Evolutionary conservation across 2,113 vertebrate genomes (phyloP).

Genomic region (Perccottus glenii): DNA sequence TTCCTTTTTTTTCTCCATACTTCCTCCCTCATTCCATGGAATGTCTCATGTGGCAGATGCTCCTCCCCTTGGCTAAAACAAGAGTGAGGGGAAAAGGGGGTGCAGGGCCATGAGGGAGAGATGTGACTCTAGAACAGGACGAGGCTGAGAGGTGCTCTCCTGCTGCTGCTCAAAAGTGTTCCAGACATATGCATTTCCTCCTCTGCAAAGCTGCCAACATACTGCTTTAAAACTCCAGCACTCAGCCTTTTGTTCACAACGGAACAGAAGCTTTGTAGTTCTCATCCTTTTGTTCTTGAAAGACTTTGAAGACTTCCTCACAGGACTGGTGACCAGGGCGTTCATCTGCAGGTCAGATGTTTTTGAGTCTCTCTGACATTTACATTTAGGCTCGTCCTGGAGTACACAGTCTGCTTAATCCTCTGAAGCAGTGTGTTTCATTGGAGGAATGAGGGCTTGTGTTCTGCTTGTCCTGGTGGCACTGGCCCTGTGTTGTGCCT

Average conservation of each 20-base stretch:
- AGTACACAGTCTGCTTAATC: slow-evolving; percentile 1
- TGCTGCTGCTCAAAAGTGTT: slow-evolving; percentile 37
- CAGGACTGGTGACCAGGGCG: neutral
- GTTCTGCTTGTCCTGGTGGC: slow-evolving; percentile 49
- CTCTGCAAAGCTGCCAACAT: slow-evolving; percentile 10
- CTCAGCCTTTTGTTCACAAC: slow-evolving; percentile 18
- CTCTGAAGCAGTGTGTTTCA: neutral
- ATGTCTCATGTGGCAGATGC: slow-evolving; percentile 64
- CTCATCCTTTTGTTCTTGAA: slow-evolving; percentile 41
- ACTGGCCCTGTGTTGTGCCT: slow-evolving; percentile 44
- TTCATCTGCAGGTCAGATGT: slow-evolving; percentile 59
- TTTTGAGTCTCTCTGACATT: neutral
- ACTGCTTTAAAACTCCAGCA: slow-evolving; percentile 39
- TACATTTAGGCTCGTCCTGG: slow-evolving; percentile 2
- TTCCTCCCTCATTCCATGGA: slow-evolving; percentile 45
- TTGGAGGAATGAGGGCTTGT: slow-evolving; percentile 52
- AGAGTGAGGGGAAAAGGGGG: slow-evolving; percentile 70
- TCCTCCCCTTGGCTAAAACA: slow-evolving; percentile 60
- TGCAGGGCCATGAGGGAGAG: slow-evolving; percentile 70
- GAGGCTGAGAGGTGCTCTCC: slow-evolving; percentile 44
- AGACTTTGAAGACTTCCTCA: slow-evolving; percentile 26
- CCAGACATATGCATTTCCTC: slow-evolving; percentile 51
- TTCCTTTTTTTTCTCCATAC: slow-evolving; percentile 29
- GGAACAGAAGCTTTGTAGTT: slow-evolving; percentile 32
- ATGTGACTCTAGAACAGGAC: slow-evolving; percentile 35